A percentile compares a stretch with the other conserved stretches of the same genome.
phyloP scores from a whole-genome alignment of 2,113 vertebrate genomes.

The Cyprinodon brontotheroides region DNA sequence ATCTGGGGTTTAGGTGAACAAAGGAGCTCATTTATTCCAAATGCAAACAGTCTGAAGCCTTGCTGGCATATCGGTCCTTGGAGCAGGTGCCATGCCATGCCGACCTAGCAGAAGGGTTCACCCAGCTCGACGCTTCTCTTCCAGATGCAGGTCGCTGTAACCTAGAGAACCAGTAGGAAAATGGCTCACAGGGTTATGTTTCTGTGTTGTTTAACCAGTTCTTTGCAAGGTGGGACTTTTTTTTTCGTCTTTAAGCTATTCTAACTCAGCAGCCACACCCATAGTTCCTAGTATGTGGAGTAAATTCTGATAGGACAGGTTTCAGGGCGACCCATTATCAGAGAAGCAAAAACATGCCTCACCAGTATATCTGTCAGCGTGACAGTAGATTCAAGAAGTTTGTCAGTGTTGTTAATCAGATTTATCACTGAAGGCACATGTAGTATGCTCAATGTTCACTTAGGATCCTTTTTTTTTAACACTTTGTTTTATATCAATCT shows the following conservation, averaged over 20 bases:
- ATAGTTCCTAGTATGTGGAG: background rate
- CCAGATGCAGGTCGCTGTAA: background rate
- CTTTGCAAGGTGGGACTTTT: background rate
- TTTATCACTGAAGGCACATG: background rate
- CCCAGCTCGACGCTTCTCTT: background rate
- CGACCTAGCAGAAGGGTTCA: background rate
- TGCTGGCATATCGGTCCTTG: background rate
- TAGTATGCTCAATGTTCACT: background rate
- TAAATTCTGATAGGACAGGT: constrained; percentile 3
- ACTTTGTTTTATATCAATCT: background rate
- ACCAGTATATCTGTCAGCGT: background rate
- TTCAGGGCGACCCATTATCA: background rate
- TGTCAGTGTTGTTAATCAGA: background rate
- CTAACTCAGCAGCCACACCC: constrained; percentile 1
- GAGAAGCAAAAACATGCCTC: background rate
- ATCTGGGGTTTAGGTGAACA: background rate
- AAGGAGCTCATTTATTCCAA: background rate
- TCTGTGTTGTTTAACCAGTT: background rate
- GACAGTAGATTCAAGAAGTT: background rate
- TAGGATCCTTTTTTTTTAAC: background rate
- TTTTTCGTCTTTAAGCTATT: background rate
- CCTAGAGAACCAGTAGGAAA: background rate
- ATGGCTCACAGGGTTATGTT: background rate
- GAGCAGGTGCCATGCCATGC: background rate
- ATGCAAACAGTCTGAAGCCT: background rate